Conservation (phyloP, 35 echinoderm and acorn worm genomes). For the Anneissia japonica region DNA sequence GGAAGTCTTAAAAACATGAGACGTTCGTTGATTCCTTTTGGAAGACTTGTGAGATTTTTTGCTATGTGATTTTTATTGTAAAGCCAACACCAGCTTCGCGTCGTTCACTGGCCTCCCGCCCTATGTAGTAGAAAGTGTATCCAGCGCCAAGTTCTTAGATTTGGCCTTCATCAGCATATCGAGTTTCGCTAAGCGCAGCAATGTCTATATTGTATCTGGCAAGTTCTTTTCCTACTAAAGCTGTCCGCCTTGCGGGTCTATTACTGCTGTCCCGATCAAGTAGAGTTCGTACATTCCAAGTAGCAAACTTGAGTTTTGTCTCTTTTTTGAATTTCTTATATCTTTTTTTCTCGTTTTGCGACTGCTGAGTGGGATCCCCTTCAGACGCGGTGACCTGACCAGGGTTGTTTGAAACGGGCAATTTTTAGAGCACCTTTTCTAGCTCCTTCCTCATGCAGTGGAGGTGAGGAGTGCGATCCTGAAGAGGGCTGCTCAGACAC, state of each 20-base stretch:
- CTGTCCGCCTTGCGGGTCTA: slow-evolving; percentile 17
- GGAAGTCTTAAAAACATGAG: slow-evolving; percentile 12
- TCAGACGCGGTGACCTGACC: no score
- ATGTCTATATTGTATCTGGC: slow-evolving; percentile 26
- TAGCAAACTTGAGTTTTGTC: not conserved
- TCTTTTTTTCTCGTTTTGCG: no score
- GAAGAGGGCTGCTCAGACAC: no score
- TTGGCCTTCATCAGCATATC: slow-evolving; percentile 8
- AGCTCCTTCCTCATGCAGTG: no score
- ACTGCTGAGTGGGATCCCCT: no score
- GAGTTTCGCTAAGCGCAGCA: slow-evolving; percentile 15
- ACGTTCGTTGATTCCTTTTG: slow-evolving; percentile 21
- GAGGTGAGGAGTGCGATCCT: no score
- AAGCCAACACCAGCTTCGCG: slow-evolving; percentile 1
- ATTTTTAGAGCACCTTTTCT: no score
- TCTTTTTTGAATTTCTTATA: no score
- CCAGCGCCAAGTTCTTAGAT: slow-evolving; percentile 1
- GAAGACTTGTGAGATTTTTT: not conserved
- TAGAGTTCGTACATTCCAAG: slow-evolving; percentile 17
- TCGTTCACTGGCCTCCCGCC: not conserved
- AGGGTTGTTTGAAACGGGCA: no score
- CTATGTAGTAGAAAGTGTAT: not conserved
- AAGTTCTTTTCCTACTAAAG: slow-evolving; percentile 10
- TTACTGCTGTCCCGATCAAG: not conserved
- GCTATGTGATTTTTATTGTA: not conserved